phyloP scores from a whole-genome alignment of 2,888 invertebrate species.

The Catocala nupta region DNA sequence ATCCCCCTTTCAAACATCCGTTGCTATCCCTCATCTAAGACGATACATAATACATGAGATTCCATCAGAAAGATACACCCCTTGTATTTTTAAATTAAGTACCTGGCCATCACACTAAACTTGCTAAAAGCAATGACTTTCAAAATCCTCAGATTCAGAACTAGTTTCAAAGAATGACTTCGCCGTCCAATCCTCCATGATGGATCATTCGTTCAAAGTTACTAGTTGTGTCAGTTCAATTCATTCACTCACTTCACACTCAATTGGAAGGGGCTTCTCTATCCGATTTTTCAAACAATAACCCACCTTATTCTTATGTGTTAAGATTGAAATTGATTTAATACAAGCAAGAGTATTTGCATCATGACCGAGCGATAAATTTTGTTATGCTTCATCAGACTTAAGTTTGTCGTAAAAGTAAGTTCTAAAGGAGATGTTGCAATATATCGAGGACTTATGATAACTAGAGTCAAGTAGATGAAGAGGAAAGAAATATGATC shows the following conservation, averaged over 20 bases:
- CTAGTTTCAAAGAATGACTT: slow-evolving; percentile 47
- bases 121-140: slow-evolving; percentile 33
- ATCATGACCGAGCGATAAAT: slow-evolving; percentile 53
- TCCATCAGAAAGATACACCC: slow-evolving; percentile 10
- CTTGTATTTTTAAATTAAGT: slow-evolving; percentile 3
- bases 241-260: slow-evolving; percentile 66
- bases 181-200: slow-evolving; percentile 40
- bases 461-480: slow-evolving; percentile 7
- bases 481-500: slow-evolving; percentile 22
- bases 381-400: slow-evolving; percentile 51
- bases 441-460: slow-evolving; percentile 46
- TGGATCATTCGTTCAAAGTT: slow-evolving; percentile 53
- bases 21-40: slow-evolving; percentile 7
- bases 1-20: slow-evolving; percentile 10
- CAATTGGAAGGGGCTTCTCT: slow-evolving; percentile 59
- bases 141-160: slow-evolving; percentile 32
- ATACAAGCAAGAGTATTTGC: slow-evolving; percentile 31
- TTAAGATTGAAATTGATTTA: slow-evolving; percentile 17
- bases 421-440: slow-evolving; percentile 46
- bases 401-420: slow-evolving; percentile 36
- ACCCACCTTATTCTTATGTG: not conserved
- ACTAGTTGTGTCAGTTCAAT: slow-evolving; percentile 51
- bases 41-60: slow-evolving; percentile 15
- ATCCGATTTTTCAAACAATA: slow-evolving; percentile 1
- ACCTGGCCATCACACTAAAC: not conserved